A percentile compares a stretch with the other conserved stretches of the same genome.
Conservation (phyloP, 2,888 invertebrate species). For the Heliconius ismenius region DNA sequence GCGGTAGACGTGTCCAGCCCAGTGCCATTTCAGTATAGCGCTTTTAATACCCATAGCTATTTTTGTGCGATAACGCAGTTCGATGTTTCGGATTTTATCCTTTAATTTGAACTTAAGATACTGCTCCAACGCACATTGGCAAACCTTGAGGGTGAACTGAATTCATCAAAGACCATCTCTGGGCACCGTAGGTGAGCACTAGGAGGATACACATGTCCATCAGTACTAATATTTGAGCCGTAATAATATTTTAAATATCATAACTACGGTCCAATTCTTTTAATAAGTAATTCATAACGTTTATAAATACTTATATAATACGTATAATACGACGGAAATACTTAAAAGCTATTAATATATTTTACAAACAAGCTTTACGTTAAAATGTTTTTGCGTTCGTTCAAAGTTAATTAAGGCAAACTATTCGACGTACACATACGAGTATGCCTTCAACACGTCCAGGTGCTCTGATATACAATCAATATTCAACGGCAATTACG, state of each 20-base stretch:
- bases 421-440: neutral
- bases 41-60: no score
- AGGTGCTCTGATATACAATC: conserved; percentile 30
- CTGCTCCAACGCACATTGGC: no score
- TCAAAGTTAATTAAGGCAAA: conserved; percentile 26
- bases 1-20: no score
- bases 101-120: no score
- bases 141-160: no score
- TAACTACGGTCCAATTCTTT: neutral
- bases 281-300: neutral
- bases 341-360: neutral
- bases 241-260: neutral
- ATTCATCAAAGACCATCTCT: no score
- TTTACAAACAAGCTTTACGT: neutral
- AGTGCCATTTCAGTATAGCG: no score
- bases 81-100: no score
- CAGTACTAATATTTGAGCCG: neutral
- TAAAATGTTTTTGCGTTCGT: conserved; percentile 5
- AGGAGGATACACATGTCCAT: no score
- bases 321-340: neutral
- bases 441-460: conserved; percentile 16
- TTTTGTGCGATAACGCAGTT: no score
- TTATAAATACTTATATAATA: neutral
- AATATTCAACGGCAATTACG: conserved; percentile 30
- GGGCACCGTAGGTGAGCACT: no score